These are phyloP conservation scores for Struthidea cinerea DNA, from an alignment of 2,113 vertebrate genomes.

Conservation along the genomic window DNA sequence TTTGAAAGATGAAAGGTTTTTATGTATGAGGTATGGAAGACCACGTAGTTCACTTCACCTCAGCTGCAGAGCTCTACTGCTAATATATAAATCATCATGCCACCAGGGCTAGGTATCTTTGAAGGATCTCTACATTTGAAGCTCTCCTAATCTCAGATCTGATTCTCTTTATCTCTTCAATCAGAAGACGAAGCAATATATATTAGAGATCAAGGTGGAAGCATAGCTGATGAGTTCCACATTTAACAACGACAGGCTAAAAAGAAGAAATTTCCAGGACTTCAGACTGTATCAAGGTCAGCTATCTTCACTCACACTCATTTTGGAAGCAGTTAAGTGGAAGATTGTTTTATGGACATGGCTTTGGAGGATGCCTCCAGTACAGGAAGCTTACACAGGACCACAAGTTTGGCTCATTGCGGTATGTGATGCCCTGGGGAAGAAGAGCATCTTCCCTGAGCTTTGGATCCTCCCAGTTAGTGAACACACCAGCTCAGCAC, in stretches of 20 bases:
- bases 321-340: not conserved
- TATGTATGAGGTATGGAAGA: not conserved
- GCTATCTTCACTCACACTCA: not conserved
- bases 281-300: not conserved
- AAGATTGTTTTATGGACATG: not conserved
- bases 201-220: not conserved
- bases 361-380: not conserved
- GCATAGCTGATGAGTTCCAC: not conserved
- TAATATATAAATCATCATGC: not conserved
- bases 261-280: not conserved
- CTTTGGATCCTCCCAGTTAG: not conserved
- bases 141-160: conserved; percentile 1
- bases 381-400: not conserved
- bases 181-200: not conserved
- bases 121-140: conserved; percentile 3
- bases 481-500: not conserved
- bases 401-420: not conserved
- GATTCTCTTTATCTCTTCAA: not conserved
- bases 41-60: not conserved
- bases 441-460: not conserved
- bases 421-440: accelerated
- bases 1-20: not conserved
- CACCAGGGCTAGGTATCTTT: not conserved
- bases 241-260: not conserved
- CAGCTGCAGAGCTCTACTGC: not conserved